Conservation (phyloP, 2,888 invertebrate genomes). For the Thera britannica region DNA sequence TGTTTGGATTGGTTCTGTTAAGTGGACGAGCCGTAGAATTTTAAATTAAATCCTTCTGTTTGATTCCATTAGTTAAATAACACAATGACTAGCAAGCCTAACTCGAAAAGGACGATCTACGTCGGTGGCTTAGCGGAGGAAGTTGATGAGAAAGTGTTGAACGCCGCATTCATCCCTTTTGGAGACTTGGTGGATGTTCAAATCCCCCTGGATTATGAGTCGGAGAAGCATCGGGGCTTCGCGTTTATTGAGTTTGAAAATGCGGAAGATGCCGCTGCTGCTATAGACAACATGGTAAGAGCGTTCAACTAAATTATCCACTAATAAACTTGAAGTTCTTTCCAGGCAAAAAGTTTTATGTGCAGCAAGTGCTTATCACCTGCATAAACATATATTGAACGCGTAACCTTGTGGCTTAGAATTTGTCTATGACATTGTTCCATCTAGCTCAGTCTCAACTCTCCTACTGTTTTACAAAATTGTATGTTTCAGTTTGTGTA, state of each 20-base stretch:
- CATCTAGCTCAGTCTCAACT: too few relatives aligned
- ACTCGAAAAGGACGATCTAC: constrained; percentile 92
- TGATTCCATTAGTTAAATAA: neutral
- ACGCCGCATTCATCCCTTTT: constrained; percentile 99
- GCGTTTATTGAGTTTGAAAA: constrained; percentile 99
- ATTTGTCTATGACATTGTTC: too few relatives aligned
- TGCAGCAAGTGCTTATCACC: too few relatives aligned
- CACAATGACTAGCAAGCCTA: constrained; percentile 82
- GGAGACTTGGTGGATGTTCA: constrained; percentile 99
- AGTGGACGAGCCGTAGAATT: too few relatives aligned
- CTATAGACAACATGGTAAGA: constrained; percentile 98
- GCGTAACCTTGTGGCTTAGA: too few relatives aligned
- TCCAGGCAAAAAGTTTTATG: too few relatives aligned
- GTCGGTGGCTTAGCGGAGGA: constrained; percentile 96
- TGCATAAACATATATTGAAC: too few relatives aligned
- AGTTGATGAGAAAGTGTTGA: constrained; percentile 97
- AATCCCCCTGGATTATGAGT: constrained; percentile 98
- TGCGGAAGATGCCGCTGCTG: constrained; percentile 98
- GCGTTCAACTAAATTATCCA: neutral
- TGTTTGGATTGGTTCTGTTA: too few relatives aligned
- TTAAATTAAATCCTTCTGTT: neutral
- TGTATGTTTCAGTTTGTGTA: too few relatives aligned
- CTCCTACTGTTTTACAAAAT: too few relatives aligned
- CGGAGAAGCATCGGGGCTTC: constrained; percentile 98
- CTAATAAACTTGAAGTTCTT: neutral